Percentiles rank a stretch among this genome's conserved stretches.
phyloP scores from a whole-genome alignment of 2,113 vertebrate species.

The Vicugna pacos region DNA sequence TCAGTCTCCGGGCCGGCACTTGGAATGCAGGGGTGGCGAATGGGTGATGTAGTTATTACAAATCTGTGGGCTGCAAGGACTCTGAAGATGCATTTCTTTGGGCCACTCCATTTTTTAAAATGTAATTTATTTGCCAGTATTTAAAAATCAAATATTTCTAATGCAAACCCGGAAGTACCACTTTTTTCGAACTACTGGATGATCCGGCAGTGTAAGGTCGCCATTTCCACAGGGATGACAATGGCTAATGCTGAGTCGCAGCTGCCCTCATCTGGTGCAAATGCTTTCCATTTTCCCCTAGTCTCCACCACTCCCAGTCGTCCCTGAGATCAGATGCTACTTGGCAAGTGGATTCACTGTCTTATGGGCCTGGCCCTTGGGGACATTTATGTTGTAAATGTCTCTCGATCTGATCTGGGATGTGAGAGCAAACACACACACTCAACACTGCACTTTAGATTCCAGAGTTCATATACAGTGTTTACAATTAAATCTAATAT shows the following conservation, averaged over 20 bases:
- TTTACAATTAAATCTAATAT: neutral
- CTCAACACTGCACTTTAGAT: neutral
- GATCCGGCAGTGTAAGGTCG: neutral
- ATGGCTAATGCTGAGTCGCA: too few relatives aligned
- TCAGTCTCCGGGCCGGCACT: fast-evolving
- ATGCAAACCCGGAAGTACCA: neutral
- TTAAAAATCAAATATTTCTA: neutral
- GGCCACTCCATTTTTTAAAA: neutral
- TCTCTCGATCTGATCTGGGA: neutral
- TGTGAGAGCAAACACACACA: neutral
- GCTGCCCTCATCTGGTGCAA: neutral
- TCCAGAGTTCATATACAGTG: neutral
- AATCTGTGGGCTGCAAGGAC: neutral
- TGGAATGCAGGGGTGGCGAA: neutral
- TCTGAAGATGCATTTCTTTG: neutral
- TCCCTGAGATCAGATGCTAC: neutral
- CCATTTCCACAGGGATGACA: neutral
- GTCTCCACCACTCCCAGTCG: neutral
- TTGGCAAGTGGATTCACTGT: neutral
- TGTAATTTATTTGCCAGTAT: neutral
- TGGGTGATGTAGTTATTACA: neutral
- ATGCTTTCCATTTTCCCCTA: neutral
- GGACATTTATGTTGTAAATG: neutral
- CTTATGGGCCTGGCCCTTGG: neutral
- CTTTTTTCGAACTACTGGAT: neutral